Conservation (phyloP, 2,888 invertebrate genomes). For the Bruchidius siliquastri region DNA sequence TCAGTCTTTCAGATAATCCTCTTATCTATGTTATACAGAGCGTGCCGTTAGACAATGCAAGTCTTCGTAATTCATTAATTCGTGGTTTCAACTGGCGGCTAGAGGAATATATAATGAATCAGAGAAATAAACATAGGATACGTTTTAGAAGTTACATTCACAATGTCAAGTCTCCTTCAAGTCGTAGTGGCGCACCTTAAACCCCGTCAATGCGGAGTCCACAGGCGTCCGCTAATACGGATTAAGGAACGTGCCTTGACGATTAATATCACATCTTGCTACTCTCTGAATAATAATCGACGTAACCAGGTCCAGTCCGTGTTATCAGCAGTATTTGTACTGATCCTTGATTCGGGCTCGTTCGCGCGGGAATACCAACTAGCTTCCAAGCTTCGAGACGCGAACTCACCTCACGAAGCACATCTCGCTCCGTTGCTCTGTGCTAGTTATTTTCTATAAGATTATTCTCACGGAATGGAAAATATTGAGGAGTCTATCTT, state of each 20-base stretch:
- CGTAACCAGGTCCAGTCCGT: slow-evolving; percentile 9
- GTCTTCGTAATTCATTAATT: too few species aligned
- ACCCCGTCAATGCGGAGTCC: not conserved
- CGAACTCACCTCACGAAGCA: not conserved
- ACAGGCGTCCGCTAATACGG: slow-evolving; percentile 13
- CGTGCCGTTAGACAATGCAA: too few species aligned
- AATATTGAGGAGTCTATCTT: too few species aligned
- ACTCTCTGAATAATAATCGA: slow-evolving; percentile 12
- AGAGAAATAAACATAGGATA: too few species aligned
- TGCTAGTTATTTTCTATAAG: not conserved
- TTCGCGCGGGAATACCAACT: slow-evolving; percentile 24
- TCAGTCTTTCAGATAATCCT: too few species aligned
- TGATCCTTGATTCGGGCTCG: slow-evolving; percentile 21
- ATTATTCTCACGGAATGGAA: not conserved
- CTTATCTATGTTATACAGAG: too few species aligned
- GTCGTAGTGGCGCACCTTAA: too few species aligned
- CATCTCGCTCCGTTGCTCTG: not conserved
- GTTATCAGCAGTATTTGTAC: slow-evolving; percentile 46
- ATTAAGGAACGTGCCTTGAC: slow-evolving; percentile 14
- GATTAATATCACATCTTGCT: slow-evolving; percentile 15
- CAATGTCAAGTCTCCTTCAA: too few species aligned
- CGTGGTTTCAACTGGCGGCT: too few species aligned
- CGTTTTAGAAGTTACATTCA: too few species aligned
- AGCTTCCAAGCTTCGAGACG: not conserved
- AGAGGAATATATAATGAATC: too few species aligned